Evolutionary conservation across 2,888 invertebrate genomes (phyloP).

Genomic region (Megastigmus dorsalis): DNA sequence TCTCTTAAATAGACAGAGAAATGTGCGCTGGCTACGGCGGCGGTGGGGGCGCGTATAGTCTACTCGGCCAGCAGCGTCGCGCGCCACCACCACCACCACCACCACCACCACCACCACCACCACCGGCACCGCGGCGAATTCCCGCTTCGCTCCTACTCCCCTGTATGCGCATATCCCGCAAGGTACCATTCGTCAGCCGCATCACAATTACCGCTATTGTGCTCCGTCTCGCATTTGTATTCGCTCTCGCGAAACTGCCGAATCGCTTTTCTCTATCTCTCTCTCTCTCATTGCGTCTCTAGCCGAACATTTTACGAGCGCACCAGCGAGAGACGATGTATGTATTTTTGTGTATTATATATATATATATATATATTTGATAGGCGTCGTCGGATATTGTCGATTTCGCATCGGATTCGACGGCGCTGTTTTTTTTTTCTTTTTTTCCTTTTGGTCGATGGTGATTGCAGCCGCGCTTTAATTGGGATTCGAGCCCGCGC

Average conservation of each 20-base stretch:
- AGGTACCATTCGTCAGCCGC: constrained; percentile 69
- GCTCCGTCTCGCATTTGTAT: constrained; percentile 63
- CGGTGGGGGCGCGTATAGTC: too few relatives aligned
- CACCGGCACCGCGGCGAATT: neutral
- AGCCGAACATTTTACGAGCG: constrained; percentile 5
- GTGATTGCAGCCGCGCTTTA: neutral
- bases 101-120: constrained; percentile 32
- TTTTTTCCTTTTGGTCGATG: neutral
- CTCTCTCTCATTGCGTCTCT: neutral
- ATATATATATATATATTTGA: neutral
- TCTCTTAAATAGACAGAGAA: constrained; percentile 49
- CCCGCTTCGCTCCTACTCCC: too few relatives aligned
- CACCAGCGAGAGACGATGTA: neutral
- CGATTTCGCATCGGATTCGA: neutral
- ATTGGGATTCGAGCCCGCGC: too few relatives aligned
- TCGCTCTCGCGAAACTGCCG: constrained; percentile 33
- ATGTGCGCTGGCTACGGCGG: constrained; percentile 26
- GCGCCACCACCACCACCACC: constrained; percentile 1
- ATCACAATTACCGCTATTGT: constrained; percentile 70
- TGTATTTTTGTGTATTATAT: neutral
- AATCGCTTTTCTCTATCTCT: neutral
- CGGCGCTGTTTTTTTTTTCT: neutral
- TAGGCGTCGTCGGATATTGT: neutral
- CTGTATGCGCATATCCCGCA: constrained; percentile 58
- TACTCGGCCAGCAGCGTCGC: too few relatives aligned